Evolutionary conservation across 2,888 invertebrate genomes (phyloP).

Genomic region (Cremastinae sp.): DNA sequence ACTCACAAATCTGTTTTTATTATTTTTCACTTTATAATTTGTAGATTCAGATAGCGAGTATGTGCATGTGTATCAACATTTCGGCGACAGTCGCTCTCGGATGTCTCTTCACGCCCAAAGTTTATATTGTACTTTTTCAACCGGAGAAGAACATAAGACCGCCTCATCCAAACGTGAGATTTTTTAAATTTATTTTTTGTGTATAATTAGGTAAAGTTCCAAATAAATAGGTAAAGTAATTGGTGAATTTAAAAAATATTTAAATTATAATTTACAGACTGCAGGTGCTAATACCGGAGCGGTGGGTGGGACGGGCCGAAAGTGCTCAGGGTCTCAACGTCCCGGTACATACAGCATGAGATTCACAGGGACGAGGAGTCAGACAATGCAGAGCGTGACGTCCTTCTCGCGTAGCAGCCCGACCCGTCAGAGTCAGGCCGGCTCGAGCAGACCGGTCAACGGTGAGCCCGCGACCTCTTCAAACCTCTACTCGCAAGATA

Average conservation of each 20-base stretch:
- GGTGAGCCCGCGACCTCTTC: slow-evolving; percentile 56
- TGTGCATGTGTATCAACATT: slow-evolving; percentile 89
- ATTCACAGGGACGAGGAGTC: slow-evolving; percentile 80
- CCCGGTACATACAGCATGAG: slow-evolving; percentile 81
- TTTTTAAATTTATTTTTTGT: too few species aligned
- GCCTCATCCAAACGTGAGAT: slow-evolving; percentile 79
- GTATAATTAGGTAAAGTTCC: too few species aligned
- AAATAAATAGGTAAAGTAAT: background rate
- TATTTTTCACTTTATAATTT: slow-evolving; percentile 54
- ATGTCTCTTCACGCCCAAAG: slow-evolving; percentile 88
- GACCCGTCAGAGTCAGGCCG: slow-evolving; percentile 67
- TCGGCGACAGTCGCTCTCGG: slow-evolving; percentile 88
- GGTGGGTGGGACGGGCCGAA: slow-evolving; percentile 65
- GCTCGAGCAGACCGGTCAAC: slow-evolving; percentile 65
- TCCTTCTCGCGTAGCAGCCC: slow-evolving; percentile 77
- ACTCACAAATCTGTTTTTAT: slow-evolving; percentile 7
- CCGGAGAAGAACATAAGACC: slow-evolving; percentile 89
- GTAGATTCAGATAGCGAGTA: slow-evolving; percentile 88
- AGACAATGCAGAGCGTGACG: slow-evolving; percentile 82
- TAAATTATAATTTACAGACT: slow-evolving; percentile 30
- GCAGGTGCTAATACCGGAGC: slow-evolving; percentile 42
- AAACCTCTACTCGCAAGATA: slow-evolving; percentile 69
- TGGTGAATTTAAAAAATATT: background rate
- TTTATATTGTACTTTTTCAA: slow-evolving; percentile 89
- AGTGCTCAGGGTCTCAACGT: slow-evolving; percentile 61